phyloP scores from a whole-genome alignment of 2,113 vertebrate genomes.

The Pelvicachromis taeniatus region DNA sequence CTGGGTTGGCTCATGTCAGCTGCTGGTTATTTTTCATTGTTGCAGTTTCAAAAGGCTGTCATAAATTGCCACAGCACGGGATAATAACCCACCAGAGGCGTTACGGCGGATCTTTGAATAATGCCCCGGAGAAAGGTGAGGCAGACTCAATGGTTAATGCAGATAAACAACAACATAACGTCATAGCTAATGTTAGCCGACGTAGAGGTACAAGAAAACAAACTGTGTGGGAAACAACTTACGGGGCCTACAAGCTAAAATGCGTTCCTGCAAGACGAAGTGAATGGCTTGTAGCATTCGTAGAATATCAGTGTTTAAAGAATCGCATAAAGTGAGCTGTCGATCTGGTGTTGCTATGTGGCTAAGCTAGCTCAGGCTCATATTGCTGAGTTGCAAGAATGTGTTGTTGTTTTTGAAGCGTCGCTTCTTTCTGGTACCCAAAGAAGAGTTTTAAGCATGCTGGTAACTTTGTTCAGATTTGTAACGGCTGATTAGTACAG shows the following conservation, averaged over 20 bases:
- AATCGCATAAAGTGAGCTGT: neutral
- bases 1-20: constrained; percentile 25
- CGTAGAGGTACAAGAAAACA: neutral
- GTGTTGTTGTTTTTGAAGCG: neutral
- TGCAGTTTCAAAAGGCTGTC: neutral
- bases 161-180: constrained; percentile 37
- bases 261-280: too few relatives aligned
- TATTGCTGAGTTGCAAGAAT: constrained; percentile 3
- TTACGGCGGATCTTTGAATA: neutral
- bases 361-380: constrained; percentile 15
- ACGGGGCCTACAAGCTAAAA: neutral
- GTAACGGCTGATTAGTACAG: rapidly evolving
- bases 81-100: neutral
- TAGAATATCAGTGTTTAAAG: neutral
- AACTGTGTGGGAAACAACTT: neutral
- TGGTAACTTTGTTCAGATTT: neutral
- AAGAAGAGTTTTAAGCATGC: neutral
- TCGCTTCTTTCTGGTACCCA: neutral
- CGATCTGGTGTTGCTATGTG: neutral
- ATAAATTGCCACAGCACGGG: neutral
- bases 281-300: neutral
- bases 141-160: neutral
- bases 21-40: neutral
- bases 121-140: constrained; percentile 72
- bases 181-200: constrained; percentile 46